phyloP scores from a whole-genome alignment of 2,113 vertebrate species.

The Psammodynastes pulverulentus region DNA sequence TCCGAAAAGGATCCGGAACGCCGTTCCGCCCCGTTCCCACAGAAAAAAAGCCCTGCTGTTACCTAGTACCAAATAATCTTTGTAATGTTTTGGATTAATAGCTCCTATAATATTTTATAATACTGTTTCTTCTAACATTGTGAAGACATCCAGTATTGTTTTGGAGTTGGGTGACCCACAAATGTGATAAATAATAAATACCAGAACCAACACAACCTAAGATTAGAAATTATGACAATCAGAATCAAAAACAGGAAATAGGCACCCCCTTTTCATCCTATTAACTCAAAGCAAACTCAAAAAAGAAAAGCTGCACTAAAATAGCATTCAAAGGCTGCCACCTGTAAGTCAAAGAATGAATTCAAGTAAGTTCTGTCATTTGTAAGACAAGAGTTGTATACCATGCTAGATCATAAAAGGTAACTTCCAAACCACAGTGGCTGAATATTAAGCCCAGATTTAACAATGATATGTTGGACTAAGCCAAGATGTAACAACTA shows the following conservation, averaged over 20 bases:
- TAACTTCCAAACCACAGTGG: not conserved
- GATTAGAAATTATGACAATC: not conserved
- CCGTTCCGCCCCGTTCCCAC: no score
- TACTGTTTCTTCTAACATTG: not conserved
- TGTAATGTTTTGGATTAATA: not conserved
- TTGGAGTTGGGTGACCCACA: not conserved
- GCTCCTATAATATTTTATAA: not conserved
- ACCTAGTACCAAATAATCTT: not conserved
- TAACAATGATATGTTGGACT: not conserved
- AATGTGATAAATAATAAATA: not conserved
- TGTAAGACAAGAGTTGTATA: not conserved
- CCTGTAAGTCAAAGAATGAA: not conserved
- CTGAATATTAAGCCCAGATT: not conserved
- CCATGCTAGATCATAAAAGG: not conserved
- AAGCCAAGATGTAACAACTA: not conserved
- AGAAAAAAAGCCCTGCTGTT: no score
- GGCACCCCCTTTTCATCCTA: not conserved
- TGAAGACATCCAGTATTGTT: not conserved
- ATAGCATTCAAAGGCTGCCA: not conserved
- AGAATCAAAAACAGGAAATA: not conserved
- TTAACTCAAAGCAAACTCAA: not conserved
- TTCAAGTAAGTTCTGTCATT: not conserved
- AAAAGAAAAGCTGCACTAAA: not conserved
- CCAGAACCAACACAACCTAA: not conserved
- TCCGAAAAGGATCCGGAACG: no score